Conservation (phyloP, 2,113 vertebrate species). For the Myrmophylax atrothorax region DNA sequence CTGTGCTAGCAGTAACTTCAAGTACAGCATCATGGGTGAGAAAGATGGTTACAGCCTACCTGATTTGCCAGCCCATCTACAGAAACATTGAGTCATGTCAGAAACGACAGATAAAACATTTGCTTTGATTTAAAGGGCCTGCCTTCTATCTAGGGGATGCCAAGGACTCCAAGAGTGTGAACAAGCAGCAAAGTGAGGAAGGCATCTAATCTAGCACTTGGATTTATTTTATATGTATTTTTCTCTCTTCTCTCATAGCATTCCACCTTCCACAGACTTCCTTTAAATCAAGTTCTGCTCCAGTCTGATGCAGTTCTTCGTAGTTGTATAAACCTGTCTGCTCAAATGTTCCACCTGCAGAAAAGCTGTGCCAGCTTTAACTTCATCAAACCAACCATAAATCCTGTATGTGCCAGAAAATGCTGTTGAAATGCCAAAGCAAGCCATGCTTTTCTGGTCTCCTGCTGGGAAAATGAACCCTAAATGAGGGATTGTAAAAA, state of each 20-base stretch:
- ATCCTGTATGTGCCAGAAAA: slow-evolving; percentile 21
- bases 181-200: not conserved
- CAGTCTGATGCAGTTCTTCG: slow-evolving; percentile 31
- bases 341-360: slow-evolving; percentile 17
- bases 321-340: slow-evolving; percentile 50
- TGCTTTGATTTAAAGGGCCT: slow-evolving; percentile 10
- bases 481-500: slow-evolving; percentile 2
- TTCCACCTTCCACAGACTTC: not conserved
- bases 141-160: slow-evolving; percentile 21
- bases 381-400: slow-evolving; percentile 29
- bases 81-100: not conserved
- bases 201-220: not conserved
- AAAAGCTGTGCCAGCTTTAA: slow-evolving; percentile 36
- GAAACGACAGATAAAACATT: slow-evolving; percentile 22
- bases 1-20: not conserved
- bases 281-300: slow-evolving; percentile 27
- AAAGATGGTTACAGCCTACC: not conserved
- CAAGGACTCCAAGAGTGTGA: not conserved
- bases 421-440: not conserved
- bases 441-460: not conserved
- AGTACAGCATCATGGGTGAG: not conserved
- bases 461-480: not conserved
- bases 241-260: slow-evolving; percentile 27
- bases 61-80: slow-evolving; percentile 11
- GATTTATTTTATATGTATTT: slow-evolving; percentile 41